These are phyloP conservation scores for honey bee (Apis mellifera) DNA, from an alignment of 1,140 invertebrate species.

Conservation along the genomic window DNA sequence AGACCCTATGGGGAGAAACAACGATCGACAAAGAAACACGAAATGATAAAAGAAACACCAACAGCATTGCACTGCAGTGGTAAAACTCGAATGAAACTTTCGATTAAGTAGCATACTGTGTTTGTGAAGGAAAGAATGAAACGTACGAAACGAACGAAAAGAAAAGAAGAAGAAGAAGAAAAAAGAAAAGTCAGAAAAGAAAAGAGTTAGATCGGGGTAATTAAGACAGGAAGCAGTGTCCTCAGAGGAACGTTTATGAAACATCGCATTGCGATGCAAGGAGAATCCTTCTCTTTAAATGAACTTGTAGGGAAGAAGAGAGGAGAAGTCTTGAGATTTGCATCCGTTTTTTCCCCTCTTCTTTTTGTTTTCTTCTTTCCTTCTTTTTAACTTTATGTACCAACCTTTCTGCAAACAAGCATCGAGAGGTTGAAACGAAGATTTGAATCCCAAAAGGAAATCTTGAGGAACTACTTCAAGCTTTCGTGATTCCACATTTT, in stretches of 20 bases:
- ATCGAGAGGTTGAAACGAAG: not conserved
- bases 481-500: not conserved
- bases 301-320: not conserved
- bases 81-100: constrained; percentile 10
- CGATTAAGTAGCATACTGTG: not conserved
- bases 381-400: not conserved
- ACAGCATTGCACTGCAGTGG: not conserved
- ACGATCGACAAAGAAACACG: not conserved
- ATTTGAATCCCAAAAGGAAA: not conserved
- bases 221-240: constrained; percentile 2
- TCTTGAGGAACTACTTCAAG: not conserved
- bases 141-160: too few relatives aligned
- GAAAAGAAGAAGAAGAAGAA: not conserved
- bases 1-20: too few relatives aligned
- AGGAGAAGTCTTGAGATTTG: not conserved
- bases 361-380: not conserved
- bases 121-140: not conserved
- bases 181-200: not conserved
- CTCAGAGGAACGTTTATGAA: not conserved
- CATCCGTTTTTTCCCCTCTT: not conserved
- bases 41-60: not conserved
- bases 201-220: not conserved
- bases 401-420: not conserved
- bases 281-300: not conserved
- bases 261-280: not conserved